Percentiles rank a stretch among this genome's conserved stretches.
Evolutionary conservation across 2,113 vertebrate genomes (phyloP).

Genomic region (Lagenorhynchus albirostris): DNA sequence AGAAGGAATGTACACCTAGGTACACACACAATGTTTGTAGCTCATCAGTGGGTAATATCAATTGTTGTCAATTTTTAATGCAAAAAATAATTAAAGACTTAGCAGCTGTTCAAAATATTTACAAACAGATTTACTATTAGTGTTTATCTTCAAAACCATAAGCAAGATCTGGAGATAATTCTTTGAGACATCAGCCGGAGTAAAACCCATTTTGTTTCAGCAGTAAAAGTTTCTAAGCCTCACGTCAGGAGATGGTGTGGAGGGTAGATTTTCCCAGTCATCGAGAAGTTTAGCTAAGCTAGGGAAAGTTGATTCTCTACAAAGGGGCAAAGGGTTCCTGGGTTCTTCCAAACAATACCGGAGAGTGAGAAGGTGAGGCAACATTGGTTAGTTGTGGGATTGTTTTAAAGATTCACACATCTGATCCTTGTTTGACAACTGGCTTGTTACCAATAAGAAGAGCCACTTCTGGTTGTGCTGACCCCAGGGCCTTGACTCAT

Average conservation of each 20-base stretch:
- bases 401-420: neutral
- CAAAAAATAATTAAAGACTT: conserved; percentile 71
- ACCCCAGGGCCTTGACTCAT: neutral
- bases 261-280: conserved; percentile 89
- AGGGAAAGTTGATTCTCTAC: conserved; percentile 89
- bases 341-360: neutral
- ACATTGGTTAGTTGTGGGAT: neutral
- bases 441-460: neutral
- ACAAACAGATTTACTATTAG: conserved; percentile 63
- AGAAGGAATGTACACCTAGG: conserved; percentile 61
- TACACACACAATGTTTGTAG: conserved; percentile 40
- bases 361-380: neutral
- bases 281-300: conserved; percentile 90
- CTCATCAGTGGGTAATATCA: conserved; percentile 61
- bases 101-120: conserved; percentile 75
- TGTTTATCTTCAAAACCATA: conserved; percentile 61
- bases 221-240: conserved; percentile 91
- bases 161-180: conserved; percentile 44
- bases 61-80: conserved; percentile 71
- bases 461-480: neutral
- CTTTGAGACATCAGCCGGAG: conserved; percentile 67
- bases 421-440: neutral
- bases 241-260: conserved; percentile 86
- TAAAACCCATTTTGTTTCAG: conserved; percentile 92
- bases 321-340: conserved; percentile 91